Evolutionary conservation across 2,113 vertebrate genomes (phyloP), one percentile per base, ranked within the genome.

Genomic region (Taurulus bubalis): DNA sequence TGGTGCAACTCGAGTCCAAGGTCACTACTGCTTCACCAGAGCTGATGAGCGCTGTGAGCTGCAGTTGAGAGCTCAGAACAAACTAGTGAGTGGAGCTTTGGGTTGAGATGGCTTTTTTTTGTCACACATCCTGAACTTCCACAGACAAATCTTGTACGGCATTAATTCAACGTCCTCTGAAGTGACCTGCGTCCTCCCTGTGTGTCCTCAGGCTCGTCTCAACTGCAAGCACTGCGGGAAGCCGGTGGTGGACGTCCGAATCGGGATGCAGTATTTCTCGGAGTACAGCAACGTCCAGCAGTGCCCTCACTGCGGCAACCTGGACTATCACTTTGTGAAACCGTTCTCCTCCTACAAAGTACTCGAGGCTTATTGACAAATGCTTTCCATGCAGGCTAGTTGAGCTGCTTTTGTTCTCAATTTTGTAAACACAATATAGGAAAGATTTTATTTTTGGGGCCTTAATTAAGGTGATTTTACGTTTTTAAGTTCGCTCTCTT

Each of bases 261-360:
- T 99, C 12, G 98, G 98, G 66, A 99, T 99, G 98, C 98, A 98
- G 95, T 99, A 98, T 96, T 99, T 99, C 95, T 99, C 98, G 0
- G 98, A 99, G 90, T 99, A 99, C 96, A 99, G 98, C 94, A 99
- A 99, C 30, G 98, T 99, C 85, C 98, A 99, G 94, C 98, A 99
- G 93, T 99, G 98, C 89, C 98, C 98, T 53, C 98, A 99, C 94
- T 99, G 98, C 83, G 98, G 98, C 84, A 99, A 99, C 93, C 95
- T 99, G 96, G 98, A 99, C 96, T 99, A 99, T 96, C 98, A 99
- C 93, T 99, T 99, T 71, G 98, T 99, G 93, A 99, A 99, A 95
- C 98, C 98, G 84, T 99, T 99, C 94, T 99, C 98, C 90, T 99
- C 98, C 83, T 99, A 96, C 94, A 99, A 99, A 97, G 98, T 99